A percentile compares a stretch with the other conserved stretches of the same genome.
Conservation (phyloP, 1,140 invertebrate species). For the Euglossa dilemma region DNA sequence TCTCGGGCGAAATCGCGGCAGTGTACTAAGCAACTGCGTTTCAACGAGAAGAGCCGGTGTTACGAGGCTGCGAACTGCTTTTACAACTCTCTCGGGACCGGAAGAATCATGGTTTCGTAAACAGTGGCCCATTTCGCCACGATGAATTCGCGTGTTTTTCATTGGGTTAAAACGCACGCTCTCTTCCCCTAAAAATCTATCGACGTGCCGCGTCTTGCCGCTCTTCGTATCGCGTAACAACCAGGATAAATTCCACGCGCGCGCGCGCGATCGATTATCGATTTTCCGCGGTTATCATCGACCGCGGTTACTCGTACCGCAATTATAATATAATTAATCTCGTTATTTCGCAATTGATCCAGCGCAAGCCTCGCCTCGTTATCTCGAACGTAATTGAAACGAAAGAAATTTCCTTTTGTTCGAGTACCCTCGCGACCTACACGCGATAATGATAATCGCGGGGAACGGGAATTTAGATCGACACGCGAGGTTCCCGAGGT, state of each 20-base stretch:
- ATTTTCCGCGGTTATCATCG: not conserved
- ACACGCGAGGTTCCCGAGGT: no score
- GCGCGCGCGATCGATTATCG: conserved; percentile 10
- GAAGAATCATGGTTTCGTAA: conserved; percentile 54
- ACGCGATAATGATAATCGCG: conserved; percentile 20
- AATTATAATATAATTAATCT: conserved; percentile 41
- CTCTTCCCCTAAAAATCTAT: not conserved
- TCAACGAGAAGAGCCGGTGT: conserved; percentile 22
- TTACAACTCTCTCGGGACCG: conserved; percentile 38
- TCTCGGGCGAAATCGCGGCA: conserved; percentile 26
- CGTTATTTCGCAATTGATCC: not conserved
- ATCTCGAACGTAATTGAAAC: conserved; percentile 25
- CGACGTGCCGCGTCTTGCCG: not conserved
- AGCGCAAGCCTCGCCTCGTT: conserved; percentile 15
- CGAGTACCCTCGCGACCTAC: not conserved
- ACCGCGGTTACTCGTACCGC: not conserved
- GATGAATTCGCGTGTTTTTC: conserved; percentile 15
- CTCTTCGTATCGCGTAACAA: not conserved
- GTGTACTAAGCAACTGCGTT: conserved; percentile 5
- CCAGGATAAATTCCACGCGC: not conserved
- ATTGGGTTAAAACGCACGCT: not conserved
- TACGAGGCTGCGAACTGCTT: conserved; percentile 31
- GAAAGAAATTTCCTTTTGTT: not conserved
- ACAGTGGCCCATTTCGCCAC: conserved; percentile 43
- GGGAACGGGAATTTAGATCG: not conserved